A percentile compares a stretch with the other conserved stretches of the same genome.
Evolutionary conservation across 2,113 vertebrate species (phyloP).

Genomic region (Heliornis fulica): DNA sequence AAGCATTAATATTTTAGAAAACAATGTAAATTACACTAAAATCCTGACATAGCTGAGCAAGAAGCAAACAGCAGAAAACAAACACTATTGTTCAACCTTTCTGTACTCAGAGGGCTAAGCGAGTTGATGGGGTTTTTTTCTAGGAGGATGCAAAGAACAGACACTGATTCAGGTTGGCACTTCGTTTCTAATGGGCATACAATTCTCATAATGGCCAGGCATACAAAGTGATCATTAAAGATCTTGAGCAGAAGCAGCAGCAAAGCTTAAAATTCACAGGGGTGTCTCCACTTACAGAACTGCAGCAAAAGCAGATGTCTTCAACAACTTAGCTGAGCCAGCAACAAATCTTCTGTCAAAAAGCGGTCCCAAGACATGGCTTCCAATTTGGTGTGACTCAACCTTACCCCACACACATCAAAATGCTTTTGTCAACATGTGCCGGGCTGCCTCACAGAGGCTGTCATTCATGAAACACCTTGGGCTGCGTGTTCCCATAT

Average conservation of each 20-base stretch:
- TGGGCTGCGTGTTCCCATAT: background rate
- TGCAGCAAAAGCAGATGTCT: slow-evolving; percentile 50
- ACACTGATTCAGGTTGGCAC: background rate
- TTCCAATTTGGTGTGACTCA: background rate
- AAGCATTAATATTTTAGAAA: slow-evolving; percentile 64
- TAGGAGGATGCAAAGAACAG: background rate
- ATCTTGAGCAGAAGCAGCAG: background rate
- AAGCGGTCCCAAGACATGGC: slow-evolving; percentile 28
- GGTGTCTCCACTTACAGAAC: slow-evolving; percentile 13
- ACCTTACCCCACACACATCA: slow-evolving; percentile 8
- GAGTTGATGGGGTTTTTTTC: background rate
- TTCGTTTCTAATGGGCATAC: background rate
- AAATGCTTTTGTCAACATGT: slow-evolving; percentile 18
- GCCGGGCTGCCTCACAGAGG: background rate
- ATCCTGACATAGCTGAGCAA: slow-evolving; percentile 20
- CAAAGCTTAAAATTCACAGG: slow-evolving; percentile 42
- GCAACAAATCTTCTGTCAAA: slow-evolving; percentile 62
- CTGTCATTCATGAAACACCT: background rate
- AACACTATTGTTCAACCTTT: background rate
- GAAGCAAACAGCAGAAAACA: slow-evolving; percentile 22
- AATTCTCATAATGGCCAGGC: background rate
- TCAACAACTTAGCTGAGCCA: slow-evolving; percentile 33
- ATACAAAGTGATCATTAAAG: background rate
- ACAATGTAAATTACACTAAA: slow-evolving; percentile 41
- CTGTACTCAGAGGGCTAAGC: background rate